These are phyloP conservation scores for Ectropis grisescens DNA, from an alignment of 1,140 invertebrate species.

Conservation along the genomic window DNA sequence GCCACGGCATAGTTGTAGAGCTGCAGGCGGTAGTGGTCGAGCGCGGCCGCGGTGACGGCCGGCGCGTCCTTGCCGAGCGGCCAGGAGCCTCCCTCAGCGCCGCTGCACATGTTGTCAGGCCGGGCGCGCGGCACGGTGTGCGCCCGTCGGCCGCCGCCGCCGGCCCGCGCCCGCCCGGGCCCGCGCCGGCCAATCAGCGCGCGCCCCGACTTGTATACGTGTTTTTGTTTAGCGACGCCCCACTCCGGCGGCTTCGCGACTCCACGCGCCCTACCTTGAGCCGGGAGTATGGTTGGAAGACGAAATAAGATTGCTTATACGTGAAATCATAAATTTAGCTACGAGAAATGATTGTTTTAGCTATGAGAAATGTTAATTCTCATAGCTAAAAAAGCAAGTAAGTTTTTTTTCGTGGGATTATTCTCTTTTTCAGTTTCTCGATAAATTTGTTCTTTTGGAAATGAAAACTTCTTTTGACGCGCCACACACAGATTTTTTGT, in stretches of 20 bases:
- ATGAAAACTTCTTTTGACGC: too few relatives aligned
- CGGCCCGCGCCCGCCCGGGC: constrained; percentile 10
- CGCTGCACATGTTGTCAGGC: constrained; percentile 53
- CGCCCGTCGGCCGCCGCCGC: constrained; percentile 8
- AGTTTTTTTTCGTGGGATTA: too few relatives aligned
- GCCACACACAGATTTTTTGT: too few relatives aligned
- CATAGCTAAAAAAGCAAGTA: too few relatives aligned
- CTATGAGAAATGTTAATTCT: too few relatives aligned
- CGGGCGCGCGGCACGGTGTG: constrained; percentile 37
- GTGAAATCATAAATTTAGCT: too few relatives aligned
- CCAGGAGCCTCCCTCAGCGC: constrained; percentile 52
- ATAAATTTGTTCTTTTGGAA: too few relatives aligned
- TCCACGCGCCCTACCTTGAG: constrained; percentile 55
- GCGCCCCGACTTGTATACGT: constrained; percentile 51
- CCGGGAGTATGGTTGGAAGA: too few relatives aligned
- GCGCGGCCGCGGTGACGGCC: constrained; percentile 71
- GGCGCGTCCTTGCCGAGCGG: constrained; percentile 56
- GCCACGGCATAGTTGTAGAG: constrained; percentile 91
- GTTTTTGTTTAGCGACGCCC: constrained; percentile 70
- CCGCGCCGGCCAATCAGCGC: constrained; percentile 38
- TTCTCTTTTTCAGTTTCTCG: too few relatives aligned
- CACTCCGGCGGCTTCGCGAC: constrained; percentile 47
- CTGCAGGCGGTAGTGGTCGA: constrained; percentile 88
- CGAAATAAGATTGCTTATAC: too few relatives aligned
- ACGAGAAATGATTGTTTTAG: constrained; percentile 33